Conservation (phyloP, 1,140 invertebrate genomes). For the Physella acuta region DNA sequence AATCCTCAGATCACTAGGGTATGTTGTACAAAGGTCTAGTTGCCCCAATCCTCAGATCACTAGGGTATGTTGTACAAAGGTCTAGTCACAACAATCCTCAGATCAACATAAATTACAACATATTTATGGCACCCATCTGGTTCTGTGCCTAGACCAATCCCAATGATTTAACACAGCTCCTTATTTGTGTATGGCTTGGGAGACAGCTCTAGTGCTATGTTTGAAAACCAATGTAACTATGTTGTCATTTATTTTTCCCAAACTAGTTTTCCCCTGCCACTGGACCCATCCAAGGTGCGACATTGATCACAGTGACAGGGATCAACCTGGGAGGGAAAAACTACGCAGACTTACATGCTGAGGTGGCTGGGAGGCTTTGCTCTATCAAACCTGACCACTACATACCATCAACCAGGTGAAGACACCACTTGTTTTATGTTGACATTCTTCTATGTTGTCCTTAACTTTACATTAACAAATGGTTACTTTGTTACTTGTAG, state of each 20-base stretch:
- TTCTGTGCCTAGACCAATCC: no score
- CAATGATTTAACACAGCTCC: no score
- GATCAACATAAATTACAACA: no score
- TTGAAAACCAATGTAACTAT: no score
- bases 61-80: conserved; percentile 37
- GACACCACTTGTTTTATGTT: neutral
- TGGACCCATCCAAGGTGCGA: conserved; percentile 48
- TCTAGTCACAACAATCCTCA: neutral
- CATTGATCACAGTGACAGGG: conserved; percentile 47
- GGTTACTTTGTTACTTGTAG: conserved; percentile 26
- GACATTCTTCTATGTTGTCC: neutral
- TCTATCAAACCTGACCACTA: conserved; percentile 43
- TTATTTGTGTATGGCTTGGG: no score
- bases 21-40: conserved; percentile 24
- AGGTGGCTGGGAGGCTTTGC: conserved; percentile 48
- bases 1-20: conserved; percentile 52
- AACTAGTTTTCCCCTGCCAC: conserved; percentile 48
- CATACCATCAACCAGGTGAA: conserved; percentile 45
- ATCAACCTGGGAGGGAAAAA: conserved; percentile 51
- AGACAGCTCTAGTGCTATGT: no score
- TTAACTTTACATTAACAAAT: no score
- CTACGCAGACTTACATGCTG: conserved; percentile 40
- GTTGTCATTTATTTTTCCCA: no score
- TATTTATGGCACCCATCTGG: no score
- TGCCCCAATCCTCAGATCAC: neutral